Conservation (phyloP, 2,113 vertebrate species). For the Emberiza fucata region DNA sequence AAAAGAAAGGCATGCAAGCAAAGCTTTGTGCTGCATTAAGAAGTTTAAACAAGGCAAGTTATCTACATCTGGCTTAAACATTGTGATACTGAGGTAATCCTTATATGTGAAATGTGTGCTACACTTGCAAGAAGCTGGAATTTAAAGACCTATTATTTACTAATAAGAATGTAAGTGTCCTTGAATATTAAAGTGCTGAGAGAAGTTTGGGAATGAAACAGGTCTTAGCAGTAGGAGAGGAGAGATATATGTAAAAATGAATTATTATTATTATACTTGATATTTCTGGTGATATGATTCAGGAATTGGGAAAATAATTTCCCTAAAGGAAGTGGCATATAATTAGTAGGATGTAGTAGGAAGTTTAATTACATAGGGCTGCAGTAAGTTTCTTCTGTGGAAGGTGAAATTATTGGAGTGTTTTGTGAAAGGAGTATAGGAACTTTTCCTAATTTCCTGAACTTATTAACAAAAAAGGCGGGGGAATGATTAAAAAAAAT, state of each 20-base stretch:
- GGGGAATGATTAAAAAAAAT: not conserved
- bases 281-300: not conserved
- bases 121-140: not conserved
- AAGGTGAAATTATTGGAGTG: not conserved
- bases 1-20: not conserved
- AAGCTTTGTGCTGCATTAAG: not conserved
- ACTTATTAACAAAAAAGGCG: not conserved
- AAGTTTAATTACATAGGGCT: not conserved
- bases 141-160: not conserved
- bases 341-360: not conserved
- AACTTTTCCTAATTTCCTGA: not conserved
- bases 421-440: not conserved
- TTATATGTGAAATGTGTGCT: not conserved
- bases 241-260: not conserved
- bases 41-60: not conserved
- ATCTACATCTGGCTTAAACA: not conserved
- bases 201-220: not conserved
- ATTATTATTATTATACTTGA: not conserved
- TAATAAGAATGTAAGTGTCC: not conserved
- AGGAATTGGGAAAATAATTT: conserved; percentile 11
- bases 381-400: not conserved
- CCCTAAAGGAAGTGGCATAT: not conserved
- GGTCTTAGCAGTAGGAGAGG: not conserved
- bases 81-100: not conserved
- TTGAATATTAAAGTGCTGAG: not conserved